Evolutionary conservation across 2,797 vertebrate genomes (phyloP).

Genomic region (Nasua narica): DNA sequence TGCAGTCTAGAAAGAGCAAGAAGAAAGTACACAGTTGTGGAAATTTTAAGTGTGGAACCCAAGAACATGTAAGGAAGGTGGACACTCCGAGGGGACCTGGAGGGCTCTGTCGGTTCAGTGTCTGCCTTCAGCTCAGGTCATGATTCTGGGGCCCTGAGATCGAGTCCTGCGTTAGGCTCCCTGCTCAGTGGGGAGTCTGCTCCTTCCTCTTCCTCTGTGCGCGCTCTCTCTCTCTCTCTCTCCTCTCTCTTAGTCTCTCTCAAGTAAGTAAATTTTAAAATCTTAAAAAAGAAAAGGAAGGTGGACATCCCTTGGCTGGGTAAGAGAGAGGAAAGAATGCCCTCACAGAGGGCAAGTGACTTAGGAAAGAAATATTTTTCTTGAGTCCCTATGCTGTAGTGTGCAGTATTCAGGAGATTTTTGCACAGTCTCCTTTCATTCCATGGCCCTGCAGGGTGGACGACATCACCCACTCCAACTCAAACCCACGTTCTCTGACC

Average conservation of each 20-base stretch:
- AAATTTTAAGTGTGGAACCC: neutral
- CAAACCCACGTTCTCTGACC: neutral
- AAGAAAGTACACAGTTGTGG: no score
- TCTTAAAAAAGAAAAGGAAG: neutral
- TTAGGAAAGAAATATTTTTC: neutral
- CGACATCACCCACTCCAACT: no score
- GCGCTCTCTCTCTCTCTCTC: neutral
- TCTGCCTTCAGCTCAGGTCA: neutral
- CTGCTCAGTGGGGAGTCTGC: neutral
- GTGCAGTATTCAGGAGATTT: neutral
- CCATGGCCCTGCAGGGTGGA: neutral
- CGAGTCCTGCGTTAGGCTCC: neutral
- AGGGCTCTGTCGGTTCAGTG: neutral
- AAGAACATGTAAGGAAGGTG: neutral
- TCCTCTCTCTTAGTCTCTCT: neutral
- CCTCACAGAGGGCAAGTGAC: accelerated
- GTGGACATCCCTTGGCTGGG: no score
- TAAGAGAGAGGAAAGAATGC: neutral
- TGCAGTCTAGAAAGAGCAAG: neutral
- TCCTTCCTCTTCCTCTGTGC: neutral
- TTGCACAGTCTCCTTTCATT: neutral
- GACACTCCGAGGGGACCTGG: accelerated
- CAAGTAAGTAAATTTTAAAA: neutral
- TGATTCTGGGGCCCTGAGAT: neutral
- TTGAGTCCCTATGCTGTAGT: neutral